A percentile compares a stretch with the other conserved stretches of the same genome.
Evolutionary conservation across 2,797 vertebrate species (phyloP).

Genomic region (Tamandua tetradactyla): DNA sequence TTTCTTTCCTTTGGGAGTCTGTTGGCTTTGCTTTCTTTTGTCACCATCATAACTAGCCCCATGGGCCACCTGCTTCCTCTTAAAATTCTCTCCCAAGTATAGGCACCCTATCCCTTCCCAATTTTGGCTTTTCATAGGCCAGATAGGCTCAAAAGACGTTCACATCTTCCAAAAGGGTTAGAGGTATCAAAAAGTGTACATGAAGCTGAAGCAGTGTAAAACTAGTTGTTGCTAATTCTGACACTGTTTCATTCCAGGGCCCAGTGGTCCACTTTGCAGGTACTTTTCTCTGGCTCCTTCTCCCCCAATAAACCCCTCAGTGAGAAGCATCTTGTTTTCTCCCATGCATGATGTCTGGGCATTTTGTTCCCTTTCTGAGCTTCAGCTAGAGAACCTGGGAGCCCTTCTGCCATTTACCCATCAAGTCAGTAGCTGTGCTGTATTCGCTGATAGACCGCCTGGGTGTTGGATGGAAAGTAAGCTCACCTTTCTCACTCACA

Average conservation of each 20-base stretch:
- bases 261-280: neutral
- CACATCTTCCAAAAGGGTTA: neutral
- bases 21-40: neutral
- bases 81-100: neutral
- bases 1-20: neutral
- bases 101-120: neutral
- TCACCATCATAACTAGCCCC: neutral
- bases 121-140: neutral
- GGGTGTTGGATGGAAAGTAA: neutral
- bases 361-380: neutral
- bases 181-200: neutral
- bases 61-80: neutral
- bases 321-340: neutral
- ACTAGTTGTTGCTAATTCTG: neutral
- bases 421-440: neutral
- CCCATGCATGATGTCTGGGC: neutral
- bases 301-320: fast-evolving
- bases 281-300: neutral
- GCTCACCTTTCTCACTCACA: neutral
- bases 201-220: neutral
- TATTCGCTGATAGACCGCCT: neutral
- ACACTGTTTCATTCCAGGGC: neutral
- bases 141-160: neutral
- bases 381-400: neutral
- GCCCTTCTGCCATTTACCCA: fast-evolving